Percentiles rank a stretch among this genome's conserved stretches.
Conservation (phyloP, 2,888 invertebrate species). For the Julus scanicus region DNA sequence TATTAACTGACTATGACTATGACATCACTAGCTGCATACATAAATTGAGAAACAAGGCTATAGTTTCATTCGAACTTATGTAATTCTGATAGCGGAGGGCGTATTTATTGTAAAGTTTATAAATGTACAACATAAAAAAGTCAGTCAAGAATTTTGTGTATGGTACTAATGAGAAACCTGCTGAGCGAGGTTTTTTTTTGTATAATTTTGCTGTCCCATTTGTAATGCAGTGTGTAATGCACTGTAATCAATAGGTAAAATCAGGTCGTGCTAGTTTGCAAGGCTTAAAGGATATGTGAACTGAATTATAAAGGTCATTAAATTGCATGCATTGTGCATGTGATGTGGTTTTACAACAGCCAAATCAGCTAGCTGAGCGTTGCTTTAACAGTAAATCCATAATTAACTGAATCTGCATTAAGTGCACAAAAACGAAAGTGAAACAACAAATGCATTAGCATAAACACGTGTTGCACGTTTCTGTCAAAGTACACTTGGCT, state of each 20-base stretch:
- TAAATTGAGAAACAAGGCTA: not conserved
- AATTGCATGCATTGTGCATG: conserved; percentile 13
- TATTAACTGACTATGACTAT: not conserved
- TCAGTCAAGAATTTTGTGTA: not conserved
- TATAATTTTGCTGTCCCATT: not conserved
- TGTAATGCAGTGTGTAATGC: conserved; percentile 17
- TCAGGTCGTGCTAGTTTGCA: not conserved
- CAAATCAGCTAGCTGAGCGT: not conserved
- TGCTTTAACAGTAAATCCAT: not conserved
- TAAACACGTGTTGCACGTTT: not conserved
- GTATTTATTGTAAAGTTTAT: conserved; percentile 22
- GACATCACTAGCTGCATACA: not conserved
- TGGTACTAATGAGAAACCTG: conserved; percentile 27
- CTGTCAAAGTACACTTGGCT: not conserved
- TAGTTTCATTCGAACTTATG: not conserved
- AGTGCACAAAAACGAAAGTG: not conserved
- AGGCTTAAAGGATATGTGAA: conserved; percentile 3
- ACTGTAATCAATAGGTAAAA: conserved; percentile 34
- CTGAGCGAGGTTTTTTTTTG: not conserved
- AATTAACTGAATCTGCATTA: not conserved
- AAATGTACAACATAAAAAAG: not conserved
- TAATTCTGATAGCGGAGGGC: conserved; percentile 1
- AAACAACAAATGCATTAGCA: not conserved
- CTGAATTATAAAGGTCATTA: conserved; percentile 39
- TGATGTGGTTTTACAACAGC: not conserved